Percentiles rank a stretch among this genome's conserved stretches.
These are phyloP conservation scores for Aquatica leii DNA, from an alignment of 2,888 invertebrate species.

Conservation along the genomic window DNA sequence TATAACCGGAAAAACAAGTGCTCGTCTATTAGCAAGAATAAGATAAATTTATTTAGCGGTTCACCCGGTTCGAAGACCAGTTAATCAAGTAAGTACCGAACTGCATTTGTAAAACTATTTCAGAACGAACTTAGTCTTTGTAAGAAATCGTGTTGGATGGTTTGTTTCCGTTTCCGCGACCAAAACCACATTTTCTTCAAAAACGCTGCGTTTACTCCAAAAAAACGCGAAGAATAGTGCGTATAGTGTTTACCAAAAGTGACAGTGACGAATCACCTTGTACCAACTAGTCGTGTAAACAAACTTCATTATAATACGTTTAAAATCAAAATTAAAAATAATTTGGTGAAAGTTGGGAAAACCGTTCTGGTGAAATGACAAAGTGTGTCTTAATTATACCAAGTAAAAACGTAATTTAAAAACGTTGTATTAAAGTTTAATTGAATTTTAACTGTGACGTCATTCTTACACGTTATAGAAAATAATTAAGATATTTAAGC, in stretches of 20 bases:
- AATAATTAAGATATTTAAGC: slow-evolving; percentile 30
- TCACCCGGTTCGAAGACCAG: slow-evolving; percentile 45
- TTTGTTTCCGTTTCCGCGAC: slow-evolving; percentile 29
- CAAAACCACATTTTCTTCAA: slow-evolving; percentile 14
- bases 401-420: neutral
- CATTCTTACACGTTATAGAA: slow-evolving; percentile 10
- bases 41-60: slow-evolving; percentile 45
- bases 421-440: neutral
- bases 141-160: slow-evolving; percentile 31
- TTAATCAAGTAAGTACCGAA: slow-evolving; percentile 38
- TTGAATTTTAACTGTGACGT: no score
- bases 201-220: slow-evolving; percentile 11
- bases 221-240: neutral
- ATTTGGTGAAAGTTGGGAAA: slow-evolving; percentile 9
- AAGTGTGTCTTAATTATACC: neutral
- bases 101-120: slow-evolving; percentile 36
- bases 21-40: slow-evolving; percentile 40
- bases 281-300: neutral
- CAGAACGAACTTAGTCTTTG: slow-evolving; percentile 36
- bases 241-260: neutral
- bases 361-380: neutral
- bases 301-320: slow-evolving; percentile 13
- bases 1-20: slow-evolving; percentile 45
- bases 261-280: neutral
- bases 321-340: slow-evolving; percentile 3